Base-by-base conservation (phyloP, 2,797 vertebrate species). In the Bryconaethiops microstoma region DNA sequence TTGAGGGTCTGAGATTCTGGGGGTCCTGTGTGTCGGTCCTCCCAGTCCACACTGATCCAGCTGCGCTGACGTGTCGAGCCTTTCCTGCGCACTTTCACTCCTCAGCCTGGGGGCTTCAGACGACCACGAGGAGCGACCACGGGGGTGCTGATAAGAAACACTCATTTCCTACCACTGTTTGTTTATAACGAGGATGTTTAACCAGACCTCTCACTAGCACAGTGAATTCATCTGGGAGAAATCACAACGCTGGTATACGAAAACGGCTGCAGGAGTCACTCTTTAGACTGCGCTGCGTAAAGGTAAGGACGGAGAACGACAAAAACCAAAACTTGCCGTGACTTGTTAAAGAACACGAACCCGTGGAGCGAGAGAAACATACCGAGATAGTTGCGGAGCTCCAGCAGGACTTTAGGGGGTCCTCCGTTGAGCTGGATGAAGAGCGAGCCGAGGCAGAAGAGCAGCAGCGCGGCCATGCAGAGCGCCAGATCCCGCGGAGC, bases 341-440 rank as follows among this genome's bases (percentile, higher is more conserved):
- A 81, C 82, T 77, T 76, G 79, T 78, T 67, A 50, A 71, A 17
- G 48, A 35, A 39, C 45, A 10, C 40, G n/a, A 64, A 25, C 48
- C 57, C 10, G 0, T 3, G 8, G 23, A 74, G 40, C 48, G 60
- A n/a, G 19, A 50, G 55, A 63, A 48, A 69, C 97, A 96, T 95
- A 99, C 97, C 97, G 88, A 99, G 93, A 90, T 97, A 98, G 89
- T 95, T 96, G 83, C 96, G 94, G 89, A 99, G 93, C 91, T 97
- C 96, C 89, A 97, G 93, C 83, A 99, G 94, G 90, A 98, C 95
- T 89, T 92, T 95, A 64, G 97, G 97, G 69, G 97, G 95, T 82
- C 97, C 97, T 85, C 97, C 97, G 93, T 96, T 95, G 89, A 99
- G 93, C 94, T 99, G 97, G 88, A 95, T 97, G 87, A 96, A 94